Evolutionary conservation across 1,140 invertebrate species (phyloP).

Genomic region (Dermatophagoides farinae): DNA sequence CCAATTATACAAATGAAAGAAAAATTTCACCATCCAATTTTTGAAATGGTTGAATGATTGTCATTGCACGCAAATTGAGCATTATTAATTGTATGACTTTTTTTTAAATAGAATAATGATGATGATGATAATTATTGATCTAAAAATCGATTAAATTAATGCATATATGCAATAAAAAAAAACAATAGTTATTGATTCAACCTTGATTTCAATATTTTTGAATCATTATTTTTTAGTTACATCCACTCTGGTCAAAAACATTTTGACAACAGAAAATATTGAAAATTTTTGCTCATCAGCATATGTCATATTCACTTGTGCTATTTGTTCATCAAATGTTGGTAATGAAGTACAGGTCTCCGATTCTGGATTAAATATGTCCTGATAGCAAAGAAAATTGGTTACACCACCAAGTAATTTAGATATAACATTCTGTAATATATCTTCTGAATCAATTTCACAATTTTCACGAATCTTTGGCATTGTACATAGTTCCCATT

Average conservation of each 20-base stretch:
- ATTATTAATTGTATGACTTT: too few species aligned
- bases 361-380: neutral
- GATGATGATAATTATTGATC: too few species aligned
- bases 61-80: too few species aligned
- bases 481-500: slow-evolving; percentile 3
- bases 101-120: too few species aligned
- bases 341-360: neutral
- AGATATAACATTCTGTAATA: neutral
- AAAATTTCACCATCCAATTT: too few species aligned
- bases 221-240: too few species aligned
- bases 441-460: neutral
- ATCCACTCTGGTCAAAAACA: neutral
- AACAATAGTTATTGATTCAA: too few species aligned
- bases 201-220: too few species aligned
- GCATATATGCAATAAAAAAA: too few species aligned
- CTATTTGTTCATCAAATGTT: neutral
- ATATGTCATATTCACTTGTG: neutral
- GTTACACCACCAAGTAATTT: neutral
- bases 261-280: neutral
- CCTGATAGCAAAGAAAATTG: neutral
- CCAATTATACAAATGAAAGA: too few species aligned
- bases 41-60: too few species aligned
- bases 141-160: too few species aligned
- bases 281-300: slow-evolving; percentile 3
- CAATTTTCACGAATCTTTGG: neutral